phyloP scores from a whole-genome alignment of 2,888 invertebrate species.

The Chrysina gloriosa region DNA sequence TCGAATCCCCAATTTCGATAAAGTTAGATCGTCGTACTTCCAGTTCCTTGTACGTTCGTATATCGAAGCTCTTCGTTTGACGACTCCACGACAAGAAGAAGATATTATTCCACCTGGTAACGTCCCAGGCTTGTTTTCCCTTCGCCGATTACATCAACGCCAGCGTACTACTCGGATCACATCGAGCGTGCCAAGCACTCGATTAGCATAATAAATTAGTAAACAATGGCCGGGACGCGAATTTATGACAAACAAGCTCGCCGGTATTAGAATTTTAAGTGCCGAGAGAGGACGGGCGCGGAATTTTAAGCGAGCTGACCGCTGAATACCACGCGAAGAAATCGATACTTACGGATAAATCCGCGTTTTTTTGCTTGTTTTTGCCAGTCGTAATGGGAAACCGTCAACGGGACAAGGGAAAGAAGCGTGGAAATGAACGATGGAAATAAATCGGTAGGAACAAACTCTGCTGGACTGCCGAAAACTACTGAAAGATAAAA shows the following conservation, averaged over 20 bases:
- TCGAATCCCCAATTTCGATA: no score
- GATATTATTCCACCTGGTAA: neutral
- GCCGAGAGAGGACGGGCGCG: neutral
- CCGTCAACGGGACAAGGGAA: no score
- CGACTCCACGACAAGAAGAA: neutral
- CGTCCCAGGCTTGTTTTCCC: neutral
- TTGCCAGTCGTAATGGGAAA: no score
- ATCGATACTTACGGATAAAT: neutral
- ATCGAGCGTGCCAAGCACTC: constrained; percentile 9
- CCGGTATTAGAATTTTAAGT: constrained; percentile 21
- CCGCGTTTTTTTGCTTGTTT: no score
- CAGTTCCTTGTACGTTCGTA: no score
- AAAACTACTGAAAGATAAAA: no score
- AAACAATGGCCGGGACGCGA: constrained; percentile 22
- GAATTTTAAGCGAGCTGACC: neutral
- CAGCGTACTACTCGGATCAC: neutral
- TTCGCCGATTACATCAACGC: constrained; percentile 6
- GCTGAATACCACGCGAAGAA: neutral
- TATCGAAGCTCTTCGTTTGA: no score
- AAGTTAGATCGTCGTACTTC: no score
- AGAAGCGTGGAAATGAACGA: no score
- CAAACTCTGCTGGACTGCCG: no score
- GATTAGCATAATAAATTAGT: constrained; percentile 30
- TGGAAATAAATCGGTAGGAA: no score
- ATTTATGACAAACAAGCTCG: constrained; percentile 22